Conservation (phyloP, 2,888 invertebrate genomes). For the Limnephilus auricula region DNA sequence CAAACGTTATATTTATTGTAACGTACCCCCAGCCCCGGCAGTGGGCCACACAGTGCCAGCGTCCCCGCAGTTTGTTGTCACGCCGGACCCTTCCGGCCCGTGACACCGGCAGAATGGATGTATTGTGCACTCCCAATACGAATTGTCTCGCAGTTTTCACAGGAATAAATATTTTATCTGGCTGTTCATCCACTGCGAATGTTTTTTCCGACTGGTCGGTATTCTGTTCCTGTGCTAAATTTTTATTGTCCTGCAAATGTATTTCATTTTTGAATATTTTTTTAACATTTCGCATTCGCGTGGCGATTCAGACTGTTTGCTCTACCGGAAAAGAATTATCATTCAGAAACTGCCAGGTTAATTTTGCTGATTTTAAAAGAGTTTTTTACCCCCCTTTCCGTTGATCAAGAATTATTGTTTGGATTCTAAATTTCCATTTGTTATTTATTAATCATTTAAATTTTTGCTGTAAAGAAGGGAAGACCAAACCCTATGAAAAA, state of each 20-base stretch:
- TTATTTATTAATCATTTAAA: neutral
- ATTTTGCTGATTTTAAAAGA: neutral
- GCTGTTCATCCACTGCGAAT: slow-evolving; percentile 29
- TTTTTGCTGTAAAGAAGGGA: neutral
- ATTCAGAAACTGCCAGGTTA: neutral
- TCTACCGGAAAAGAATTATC: slow-evolving; percentile 29
- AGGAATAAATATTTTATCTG: slow-evolving; percentile 60
- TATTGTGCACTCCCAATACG: slow-evolving; percentile 59
- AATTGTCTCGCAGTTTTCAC: slow-evolving; percentile 57
- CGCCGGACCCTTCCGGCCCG: slow-evolving; percentile 51
- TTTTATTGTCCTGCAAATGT: slow-evolving; percentile 59
- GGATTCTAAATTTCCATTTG: neutral
- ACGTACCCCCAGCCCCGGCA: neutral
- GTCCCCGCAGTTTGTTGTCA: slow-evolving; percentile 22
- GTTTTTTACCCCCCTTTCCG: neutral
- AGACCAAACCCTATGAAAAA: neutral
- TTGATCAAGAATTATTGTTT: neutral
- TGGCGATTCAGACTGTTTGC: slow-evolving; percentile 44
- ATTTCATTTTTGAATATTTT: slow-evolving; percentile 41
- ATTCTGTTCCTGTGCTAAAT: slow-evolving; percentile 29
- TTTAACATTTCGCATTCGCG: slow-evolving; percentile 2
- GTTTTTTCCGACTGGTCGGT: slow-evolving; percentile 55
- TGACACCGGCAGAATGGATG: slow-evolving; percentile 56
- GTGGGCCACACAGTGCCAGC: neutral
- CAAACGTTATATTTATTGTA: slow-evolving; percentile 24